Evolutionary conservation across 2,888 invertebrate species (phyloP).

Genomic region (Kryphioiulus occultus): DNA sequence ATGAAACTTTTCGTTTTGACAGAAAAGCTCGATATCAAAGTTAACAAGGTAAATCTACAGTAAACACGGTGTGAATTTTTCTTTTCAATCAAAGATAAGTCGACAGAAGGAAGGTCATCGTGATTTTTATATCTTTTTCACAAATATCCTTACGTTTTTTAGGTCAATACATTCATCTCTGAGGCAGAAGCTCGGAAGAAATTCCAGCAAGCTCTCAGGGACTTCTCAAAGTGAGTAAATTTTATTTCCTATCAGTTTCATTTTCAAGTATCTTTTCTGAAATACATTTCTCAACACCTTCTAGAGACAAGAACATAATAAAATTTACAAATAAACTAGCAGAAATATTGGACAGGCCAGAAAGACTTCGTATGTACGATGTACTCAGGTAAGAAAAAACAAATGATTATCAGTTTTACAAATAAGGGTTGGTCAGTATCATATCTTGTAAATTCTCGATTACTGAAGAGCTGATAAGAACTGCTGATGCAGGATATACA

Average conservation of each 20-base stretch:
- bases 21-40: no score
- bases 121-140: no score
- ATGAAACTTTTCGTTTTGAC: no score
- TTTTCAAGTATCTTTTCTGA: not conserved
- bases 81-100: no score
- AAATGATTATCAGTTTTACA: not conserved
- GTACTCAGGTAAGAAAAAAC: conserved; percentile 37
- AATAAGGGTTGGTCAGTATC: not conserved
- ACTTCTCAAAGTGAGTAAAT: not conserved
- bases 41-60: no score
- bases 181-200: not conserved
- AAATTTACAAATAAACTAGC: conserved; percentile 17
- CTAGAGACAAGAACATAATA: conserved; percentile 31
- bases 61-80: no score
- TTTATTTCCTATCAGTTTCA: not conserved
- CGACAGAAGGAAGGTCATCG: no score
- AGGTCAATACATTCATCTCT: not conserved
- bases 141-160: not conserved
- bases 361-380: conserved; percentile 46
- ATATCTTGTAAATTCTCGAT: not conserved
- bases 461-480: not conserved
- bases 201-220: not conserved
- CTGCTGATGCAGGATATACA: not conserved
- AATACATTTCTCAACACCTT: not conserved
- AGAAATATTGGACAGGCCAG: conserved; percentile 43